phyloP scores from a whole-genome alignment of 35 echinoderm and acorn worm species.

The Apostichopus californicus region DNA sequence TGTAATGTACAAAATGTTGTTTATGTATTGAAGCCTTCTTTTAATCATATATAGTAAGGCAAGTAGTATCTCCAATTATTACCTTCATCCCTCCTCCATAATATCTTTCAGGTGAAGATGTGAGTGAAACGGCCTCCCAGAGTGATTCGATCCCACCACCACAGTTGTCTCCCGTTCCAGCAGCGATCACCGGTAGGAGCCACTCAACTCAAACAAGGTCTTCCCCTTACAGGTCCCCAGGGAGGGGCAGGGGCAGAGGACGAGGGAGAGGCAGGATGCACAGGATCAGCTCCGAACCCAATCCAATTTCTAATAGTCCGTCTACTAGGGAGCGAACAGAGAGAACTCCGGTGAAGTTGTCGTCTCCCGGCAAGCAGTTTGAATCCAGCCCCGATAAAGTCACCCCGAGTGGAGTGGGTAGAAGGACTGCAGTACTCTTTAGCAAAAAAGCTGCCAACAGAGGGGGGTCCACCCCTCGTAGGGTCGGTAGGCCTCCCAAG shows the following conservation, averaged over 20 bases:
- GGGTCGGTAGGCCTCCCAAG: conserved; percentile 68
- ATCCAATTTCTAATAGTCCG: conserved; percentile 51
- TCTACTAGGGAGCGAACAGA: conserved; percentile 66
- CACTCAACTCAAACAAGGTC: conserved; percentile 70
- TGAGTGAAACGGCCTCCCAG: conserved; percentile 66
- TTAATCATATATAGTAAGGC: too few species aligned
- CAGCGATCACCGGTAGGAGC: conserved; percentile 74
- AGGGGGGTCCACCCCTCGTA: conserved; percentile 52
- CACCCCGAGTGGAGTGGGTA: conserved; percentile 76
- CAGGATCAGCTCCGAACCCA: conserved; percentile 70
- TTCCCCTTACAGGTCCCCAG: conserved; percentile 60
- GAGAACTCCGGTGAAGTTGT: background rate
- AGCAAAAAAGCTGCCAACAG: conserved; percentile 81
- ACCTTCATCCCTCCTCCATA: background rate
- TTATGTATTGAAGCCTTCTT: background rate
- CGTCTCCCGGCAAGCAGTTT: conserved; percentile 20
- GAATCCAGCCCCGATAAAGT: conserved; percentile 38
- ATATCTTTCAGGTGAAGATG: conserved; percentile 70
- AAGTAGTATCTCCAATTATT: background rate
- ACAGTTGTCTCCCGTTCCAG: conserved; percentile 72
- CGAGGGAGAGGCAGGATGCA: conserved; percentile 62
- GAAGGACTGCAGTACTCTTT: conserved; percentile 93
- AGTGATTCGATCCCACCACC: conserved; percentile 78
- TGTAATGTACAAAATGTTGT: too few species aligned
- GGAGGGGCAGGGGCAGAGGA: conserved; percentile 68